Conservation (phyloP, 2,113 vertebrate genomes). For the Nasalis larvatus region DNA sequence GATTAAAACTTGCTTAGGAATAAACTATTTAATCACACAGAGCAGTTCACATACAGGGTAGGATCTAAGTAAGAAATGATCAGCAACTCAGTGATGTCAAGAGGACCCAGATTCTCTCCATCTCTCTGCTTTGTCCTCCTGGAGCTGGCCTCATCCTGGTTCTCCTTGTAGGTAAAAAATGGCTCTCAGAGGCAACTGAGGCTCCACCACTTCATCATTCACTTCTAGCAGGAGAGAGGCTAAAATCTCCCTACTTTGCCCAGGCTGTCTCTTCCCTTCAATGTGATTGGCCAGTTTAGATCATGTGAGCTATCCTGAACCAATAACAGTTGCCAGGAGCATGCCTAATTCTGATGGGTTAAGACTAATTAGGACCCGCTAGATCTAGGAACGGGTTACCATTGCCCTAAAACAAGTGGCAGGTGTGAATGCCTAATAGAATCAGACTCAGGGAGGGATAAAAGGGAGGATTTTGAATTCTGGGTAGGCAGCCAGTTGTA, state of each 20-base stretch:
- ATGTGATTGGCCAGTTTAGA: neutral
- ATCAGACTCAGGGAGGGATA: neutral
- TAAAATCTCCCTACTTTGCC: neutral
- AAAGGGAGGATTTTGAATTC: neutral
- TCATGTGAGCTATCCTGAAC: neutral
- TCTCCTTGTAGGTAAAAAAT: neutral
- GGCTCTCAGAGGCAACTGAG: neutral
- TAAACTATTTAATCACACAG: neutral
- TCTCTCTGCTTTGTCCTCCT: neutral
- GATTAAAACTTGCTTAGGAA: neutral
- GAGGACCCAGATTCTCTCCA: neutral
- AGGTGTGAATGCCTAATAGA: neutral
- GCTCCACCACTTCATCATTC: neutral
- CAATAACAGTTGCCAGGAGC: neutral
- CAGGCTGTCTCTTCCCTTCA: neutral
- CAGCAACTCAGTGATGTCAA: neutral
- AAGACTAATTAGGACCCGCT: neutral
- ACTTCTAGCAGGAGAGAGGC: neutral
- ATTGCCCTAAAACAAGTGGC: neutral
- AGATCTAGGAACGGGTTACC: neutral
- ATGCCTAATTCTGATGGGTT: neutral
- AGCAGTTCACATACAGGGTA: neutral
- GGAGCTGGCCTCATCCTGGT: neutral
- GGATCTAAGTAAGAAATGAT: neutral
- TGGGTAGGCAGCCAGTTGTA: neutral